Evolutionary conservation across 1,140 invertebrate genomes (phyloP), one percentile per base, ranked within the genome.

Genomic region (Saccostrea glomerata): DNA sequence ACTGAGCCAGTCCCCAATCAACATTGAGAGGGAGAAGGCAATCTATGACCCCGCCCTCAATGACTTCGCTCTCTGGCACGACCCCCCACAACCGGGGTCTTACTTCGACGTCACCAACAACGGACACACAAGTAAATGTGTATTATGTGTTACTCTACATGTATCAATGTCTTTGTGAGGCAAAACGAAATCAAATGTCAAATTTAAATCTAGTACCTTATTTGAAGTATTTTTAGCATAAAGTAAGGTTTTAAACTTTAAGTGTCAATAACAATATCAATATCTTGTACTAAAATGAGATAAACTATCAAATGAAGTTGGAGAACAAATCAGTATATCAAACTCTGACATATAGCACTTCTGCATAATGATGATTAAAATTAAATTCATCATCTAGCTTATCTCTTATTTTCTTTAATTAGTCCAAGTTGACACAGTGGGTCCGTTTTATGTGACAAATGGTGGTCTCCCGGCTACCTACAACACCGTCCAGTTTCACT

Each of bases 401-500:
- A 7, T 9, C 12, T 54, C 20, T 55, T 5, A 15, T 15, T 84
- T 54, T 54, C 12, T 20, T 55, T 0, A 55, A 17, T 2, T 55
- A 92, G 92, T 86, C 55, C 47, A 82, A 91, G 91, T 94, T 17
- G 88, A 92, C 70, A 92, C 91, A 0, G 66, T 84, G 4, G 93
- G 93, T 9, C 87, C 91, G 20, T 94, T 94, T 84, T 93, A 89
- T 60, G 90, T 94, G 25, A 89, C 92, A 12, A 93, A 93, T 87
- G 93, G 92, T 30, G 93, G 93, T 7, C 91, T 94, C 17, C 88
- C 87, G 1, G 54, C 92, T 55, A 83, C 91, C 6, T 95, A 93
- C 89, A 92, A 90, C 85, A 91, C 93, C 20, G 92, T 87, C 4
- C 94, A 94, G 87, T 94, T 94, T 82, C 94, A 94, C 87, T 94